Conservation (phyloP, 2,113 vertebrate genomes). For the Pampusana beccarii region DNA sequence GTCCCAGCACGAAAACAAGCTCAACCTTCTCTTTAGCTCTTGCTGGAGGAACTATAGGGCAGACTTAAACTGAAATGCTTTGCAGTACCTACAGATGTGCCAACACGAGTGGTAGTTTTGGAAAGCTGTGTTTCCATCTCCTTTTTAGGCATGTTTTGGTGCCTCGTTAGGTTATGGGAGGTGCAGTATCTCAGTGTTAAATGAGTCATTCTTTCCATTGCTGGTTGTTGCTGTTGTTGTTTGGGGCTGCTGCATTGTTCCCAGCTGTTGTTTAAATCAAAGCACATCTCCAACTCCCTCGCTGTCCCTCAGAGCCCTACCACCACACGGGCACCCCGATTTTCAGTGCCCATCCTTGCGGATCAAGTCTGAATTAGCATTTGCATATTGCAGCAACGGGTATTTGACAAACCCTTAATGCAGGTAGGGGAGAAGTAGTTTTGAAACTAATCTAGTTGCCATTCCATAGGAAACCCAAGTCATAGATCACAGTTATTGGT, state of each 20-base stretch:
- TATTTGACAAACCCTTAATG: not conserved
- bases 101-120: not conserved
- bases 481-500: conserved; percentile 55
- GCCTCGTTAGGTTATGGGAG: not conserved
- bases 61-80: not conserved
- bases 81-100: not conserved
- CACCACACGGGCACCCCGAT: fast-evolving
- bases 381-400: not conserved
- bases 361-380: not conserved
- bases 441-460: conserved; percentile 37
- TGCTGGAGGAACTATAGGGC: not conserved
- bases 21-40: not conserved
- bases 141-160: not conserved
- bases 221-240: not conserved
- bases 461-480: conserved; percentile 42
- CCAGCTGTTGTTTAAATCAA: not conserved
- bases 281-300: not conserved
- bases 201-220: not conserved
- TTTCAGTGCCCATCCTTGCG: not conserved
- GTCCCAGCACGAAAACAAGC: not conserved
- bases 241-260: not conserved
- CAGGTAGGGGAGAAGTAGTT: conserved; percentile 5
- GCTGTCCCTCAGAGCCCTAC: not conserved
- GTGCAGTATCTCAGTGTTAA: not conserved
- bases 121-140: not conserved